Evolutionary conservation across 2,888 invertebrate species (phyloP), one percentile per base, ranked within the genome.

Genomic region (Exocentrus adspersus): DNA sequence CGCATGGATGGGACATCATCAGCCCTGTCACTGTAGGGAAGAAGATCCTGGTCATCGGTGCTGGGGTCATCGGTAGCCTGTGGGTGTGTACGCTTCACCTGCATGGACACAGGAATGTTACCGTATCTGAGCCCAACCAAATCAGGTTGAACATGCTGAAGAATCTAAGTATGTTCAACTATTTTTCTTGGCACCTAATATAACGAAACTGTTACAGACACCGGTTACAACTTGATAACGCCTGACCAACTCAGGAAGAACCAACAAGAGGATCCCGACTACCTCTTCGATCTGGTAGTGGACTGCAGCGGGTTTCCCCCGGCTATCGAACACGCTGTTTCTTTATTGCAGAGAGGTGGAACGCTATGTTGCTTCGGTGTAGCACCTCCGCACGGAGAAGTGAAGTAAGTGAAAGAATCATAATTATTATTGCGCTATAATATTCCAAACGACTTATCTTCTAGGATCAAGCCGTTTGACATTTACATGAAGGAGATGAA

Each of bases 221-320:
- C 89, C 28, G 89, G 87, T n/a, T 90, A 81, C 78, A 80, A 86
- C 9, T 79, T 87, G 0, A 74, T 87, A 0, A 84, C 84, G 2
- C 90, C 90, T 0, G 83, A 85, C 2, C 83, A 87, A 1, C 74
- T 90, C 62, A 85, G 83, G 2, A 80, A 82, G 0, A 77, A 76
- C 17, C 75, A 78, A 59, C 52, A 54, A 16, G 65, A 75, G n/a
- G 78, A 82, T 64, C 84, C 86, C 12, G 80, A 84, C 0, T 79
- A 78, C 45, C 71, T 82, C 0, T 90, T 87, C 70, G 89, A 91
- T 72, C 81, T 91, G 42, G 87, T 89, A 7, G 84, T 92, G n/a
- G 91, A 92, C 69, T 91, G 91, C 75, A 91, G 90, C 76, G 91
- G 91, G 77, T 89, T 86, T 7, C 89, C 88, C 0, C 87, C 88